Base-by-base conservation (phyloP, 2,888 invertebrate genomes). In the Leucoptera coffeella region DNA sequence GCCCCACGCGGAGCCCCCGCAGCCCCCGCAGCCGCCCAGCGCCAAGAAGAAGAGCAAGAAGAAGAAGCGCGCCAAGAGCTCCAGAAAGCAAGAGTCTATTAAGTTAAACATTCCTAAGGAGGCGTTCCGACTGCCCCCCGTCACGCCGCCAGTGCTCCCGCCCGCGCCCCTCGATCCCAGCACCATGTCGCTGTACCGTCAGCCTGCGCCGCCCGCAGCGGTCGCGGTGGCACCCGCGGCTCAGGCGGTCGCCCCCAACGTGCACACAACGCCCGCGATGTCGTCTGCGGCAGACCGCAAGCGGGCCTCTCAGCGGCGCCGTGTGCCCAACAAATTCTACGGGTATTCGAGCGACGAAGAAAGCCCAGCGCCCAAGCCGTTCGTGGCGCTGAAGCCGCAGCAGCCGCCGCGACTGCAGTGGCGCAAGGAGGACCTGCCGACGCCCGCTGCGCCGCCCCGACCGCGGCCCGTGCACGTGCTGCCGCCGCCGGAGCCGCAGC, bases 321-420 rank as follows among this genome's bases (percentile, higher is more conserved):
- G 89, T 21, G 81, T 88, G 14, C 89, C 87, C 1, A 89, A 89
- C 43, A 85, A 82, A 44, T 90, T 90, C 49, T 90, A 89, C 45
- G 90, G 89, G 0, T 89, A 89, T 47, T 85, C 88, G 1, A 88
- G 88, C 47, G 89, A 88, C 38, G 89, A 89, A 40, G 89, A 89
- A 34, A 71, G 54, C 29, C 26, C 31, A 11, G 34, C 46, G 26
- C 67, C 73, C 1, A 71, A 72, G 31, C 59, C 73, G 13, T 14
- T 8, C 8, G 67, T 73, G 10, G 78, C 64, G 31, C 40, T 60
- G 11, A 54, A 69, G 41, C 79, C 80, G 2, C 76, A 75, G 37
- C 73, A 73, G 26, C 75, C 78, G 3, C 80, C 81, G 1, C 75
- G 76, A 37, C 47, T 80, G 10, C 85, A 85, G 39, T 86, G 85